Conservation (phyloP, 2,797 vertebrate species). For the Antrozous pallidus region DNA sequence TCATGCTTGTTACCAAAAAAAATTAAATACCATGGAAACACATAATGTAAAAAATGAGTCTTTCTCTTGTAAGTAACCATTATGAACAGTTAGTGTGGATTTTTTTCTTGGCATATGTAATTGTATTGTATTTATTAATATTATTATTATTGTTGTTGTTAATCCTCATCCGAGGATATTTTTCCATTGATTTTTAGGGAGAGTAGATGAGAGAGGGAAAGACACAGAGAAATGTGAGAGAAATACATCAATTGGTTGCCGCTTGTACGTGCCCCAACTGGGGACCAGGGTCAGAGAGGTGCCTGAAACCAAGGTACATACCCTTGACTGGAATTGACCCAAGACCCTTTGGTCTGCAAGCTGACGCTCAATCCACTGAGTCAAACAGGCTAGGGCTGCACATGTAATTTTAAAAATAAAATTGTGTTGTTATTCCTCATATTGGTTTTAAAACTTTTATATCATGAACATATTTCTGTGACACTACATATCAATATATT, state of each 20-base stretch:
- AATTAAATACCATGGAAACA: background rate
- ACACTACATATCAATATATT: background rate
- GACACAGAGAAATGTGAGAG: background rate
- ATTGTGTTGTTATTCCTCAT: background rate
- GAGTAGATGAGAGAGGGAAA: no score
- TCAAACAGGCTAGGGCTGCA: background rate
- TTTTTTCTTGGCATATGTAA: background rate
- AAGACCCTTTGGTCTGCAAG: background rate
- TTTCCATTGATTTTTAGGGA: background rate
- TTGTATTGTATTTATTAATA: no score
- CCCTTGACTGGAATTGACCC: background rate
- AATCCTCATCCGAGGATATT: no score
- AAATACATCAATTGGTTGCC: background rate
- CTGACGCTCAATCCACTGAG: background rate
- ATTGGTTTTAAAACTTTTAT: conserved; percentile 15
- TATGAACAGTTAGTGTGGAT: background rate
- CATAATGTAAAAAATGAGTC: background rate
- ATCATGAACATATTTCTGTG: background rate
- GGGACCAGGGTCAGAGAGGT: background rate
- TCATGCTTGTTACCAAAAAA: conserved; percentile 1
- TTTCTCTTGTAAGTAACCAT: background rate
- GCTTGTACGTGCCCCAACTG: background rate
- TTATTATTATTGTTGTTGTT: no score
- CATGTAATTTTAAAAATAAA: background rate
- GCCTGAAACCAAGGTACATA: background rate